These are phyloP conservation scores for Ormyrus pomaceus DNA, from an alignment of 2,888 invertebrate genomes.

Conservation along the genomic window DNA sequence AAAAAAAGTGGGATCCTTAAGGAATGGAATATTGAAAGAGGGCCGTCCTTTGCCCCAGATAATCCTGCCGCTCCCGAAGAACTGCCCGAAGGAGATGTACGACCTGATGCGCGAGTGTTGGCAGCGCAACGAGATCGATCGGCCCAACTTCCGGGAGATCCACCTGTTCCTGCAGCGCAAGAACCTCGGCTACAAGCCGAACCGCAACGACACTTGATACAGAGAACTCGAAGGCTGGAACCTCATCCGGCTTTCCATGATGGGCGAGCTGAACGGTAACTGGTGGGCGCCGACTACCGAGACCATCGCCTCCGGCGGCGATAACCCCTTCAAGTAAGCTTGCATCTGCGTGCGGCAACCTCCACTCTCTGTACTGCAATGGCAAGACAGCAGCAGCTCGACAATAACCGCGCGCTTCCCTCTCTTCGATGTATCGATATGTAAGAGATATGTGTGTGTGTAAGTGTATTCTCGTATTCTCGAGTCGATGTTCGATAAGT, in stretches of 20 bases:
- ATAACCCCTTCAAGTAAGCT: too few relatives aligned
- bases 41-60: slow-evolving; percentile 61
- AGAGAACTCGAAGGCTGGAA: slow-evolving; percentile 73
- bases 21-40: too few relatives aligned
- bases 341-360: too few relatives aligned
- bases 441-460: slow-evolving; percentile 24
- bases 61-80: slow-evolving; percentile 82
- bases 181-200: slow-evolving; percentile 79
- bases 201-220: slow-evolving; percentile 72
- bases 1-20: neutral
- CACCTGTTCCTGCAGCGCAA: slow-evolving; percentile 89
- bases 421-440: slow-evolving; percentile 55
- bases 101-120: slow-evolving; percentile 92
- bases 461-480: too few relatives aligned
- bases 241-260: slow-evolving; percentile 73
- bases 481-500: slow-evolving; percentile 58
- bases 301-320: neutral
- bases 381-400: slow-evolving; percentile 58
- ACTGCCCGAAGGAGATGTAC: slow-evolving; percentile 90
- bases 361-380: neutral
- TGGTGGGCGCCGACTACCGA: slow-evolving; percentile 67
- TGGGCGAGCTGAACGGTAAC: slow-evolving; percentile 73
- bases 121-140: slow-evolving; percentile 86
- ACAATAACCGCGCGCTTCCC: slow-evolving; percentile 62
- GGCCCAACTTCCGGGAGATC: slow-evolving; percentile 90